Percentiles rank a stretch among this genome's conserved stretches.
Conservation (phyloP, 2,888 invertebrate species). For the Macrostomum cliftonense region DNA sequence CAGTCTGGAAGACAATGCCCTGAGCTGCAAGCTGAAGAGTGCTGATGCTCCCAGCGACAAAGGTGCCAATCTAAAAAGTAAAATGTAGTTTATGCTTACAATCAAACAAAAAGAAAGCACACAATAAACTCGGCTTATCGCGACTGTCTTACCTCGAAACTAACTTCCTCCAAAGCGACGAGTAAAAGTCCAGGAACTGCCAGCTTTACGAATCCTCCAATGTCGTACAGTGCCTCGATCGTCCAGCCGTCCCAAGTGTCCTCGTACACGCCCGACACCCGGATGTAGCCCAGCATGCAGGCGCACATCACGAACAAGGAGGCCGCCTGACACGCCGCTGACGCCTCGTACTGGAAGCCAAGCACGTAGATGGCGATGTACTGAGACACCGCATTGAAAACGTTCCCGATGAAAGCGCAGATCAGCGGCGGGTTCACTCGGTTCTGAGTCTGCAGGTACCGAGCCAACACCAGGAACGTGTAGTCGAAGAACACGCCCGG, state of each 20-base stretch:
- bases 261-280: not conserved
- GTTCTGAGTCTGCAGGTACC: conserved; percentile 11
- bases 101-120: no score
- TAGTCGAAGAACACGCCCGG: conserved; percentile 9
- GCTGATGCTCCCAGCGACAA: not conserved
- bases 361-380: conserved; percentile 8
- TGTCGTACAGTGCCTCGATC: no score
- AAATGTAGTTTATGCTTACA: no score
- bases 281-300: not conserved
- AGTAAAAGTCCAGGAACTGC: no score
- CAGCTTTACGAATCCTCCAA: no score
- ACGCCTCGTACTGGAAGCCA: not conserved
- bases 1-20: not conserved
- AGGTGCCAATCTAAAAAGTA: not conserved
- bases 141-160: no score
- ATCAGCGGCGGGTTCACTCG: conserved; percentile 8
- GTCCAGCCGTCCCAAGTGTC: not conserved
- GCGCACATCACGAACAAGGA: not conserved
- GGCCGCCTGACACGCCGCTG: not conserved
- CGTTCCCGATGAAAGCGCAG: conserved; percentile 7
- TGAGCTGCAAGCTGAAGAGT: not conserved
- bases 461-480: conserved; percentile 3
- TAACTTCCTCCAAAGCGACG: no score
- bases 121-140: no score
- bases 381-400: conserved; percentile 7